Conservation (phyloP, 2,797 vertebrate species). For the Sparidentex hasta region DNA sequence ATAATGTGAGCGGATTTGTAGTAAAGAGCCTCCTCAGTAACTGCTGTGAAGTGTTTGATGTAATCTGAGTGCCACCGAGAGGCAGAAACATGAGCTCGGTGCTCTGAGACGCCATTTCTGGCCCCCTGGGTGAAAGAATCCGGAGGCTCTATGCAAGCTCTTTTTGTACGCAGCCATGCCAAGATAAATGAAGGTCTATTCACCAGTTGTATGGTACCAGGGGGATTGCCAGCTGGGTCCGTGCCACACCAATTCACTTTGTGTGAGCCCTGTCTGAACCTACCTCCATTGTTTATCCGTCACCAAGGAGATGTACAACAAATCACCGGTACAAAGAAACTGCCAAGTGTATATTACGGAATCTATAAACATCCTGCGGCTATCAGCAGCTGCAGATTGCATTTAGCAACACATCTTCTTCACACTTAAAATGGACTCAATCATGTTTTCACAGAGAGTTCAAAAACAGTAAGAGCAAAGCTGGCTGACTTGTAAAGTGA, state of each 20-base stretch:
- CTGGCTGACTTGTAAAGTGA: neutral
- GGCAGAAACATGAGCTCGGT: conserved; percentile 69
- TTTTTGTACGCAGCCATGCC: conserved; percentile 54
- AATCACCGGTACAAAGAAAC: conserved; percentile 66
- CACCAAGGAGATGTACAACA: conserved; percentile 68
- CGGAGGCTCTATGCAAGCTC: conserved; percentile 35
- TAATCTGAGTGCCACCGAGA: conserved; percentile 63
- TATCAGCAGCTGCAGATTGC: conserved; percentile 20
- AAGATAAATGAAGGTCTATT: conserved; percentile 74
- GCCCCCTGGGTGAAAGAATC: conserved; percentile 62
- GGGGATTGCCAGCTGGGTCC: conserved; percentile 66
- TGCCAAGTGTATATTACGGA: conserved; percentile 19
- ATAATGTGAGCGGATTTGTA: conserved; percentile 5
- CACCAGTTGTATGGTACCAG: conserved; percentile 43
- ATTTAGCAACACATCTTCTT: conserved; percentile 17
- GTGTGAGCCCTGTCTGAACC: conserved; percentile 62
- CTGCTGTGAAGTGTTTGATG: conserved; percentile 39
- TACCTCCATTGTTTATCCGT: conserved; percentile 60
- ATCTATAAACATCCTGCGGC: conserved; percentile 6
- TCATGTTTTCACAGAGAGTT: conserved; percentile 7
- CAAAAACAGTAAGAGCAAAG: neutral
- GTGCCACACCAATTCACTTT: conserved; percentile 69
- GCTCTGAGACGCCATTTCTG: conserved; percentile 60
- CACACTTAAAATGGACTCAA: neutral
- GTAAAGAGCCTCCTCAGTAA: conserved; percentile 11